Conservation (phyloP, 2,888 invertebrate species). For the Belgica antarctica region DNA sequence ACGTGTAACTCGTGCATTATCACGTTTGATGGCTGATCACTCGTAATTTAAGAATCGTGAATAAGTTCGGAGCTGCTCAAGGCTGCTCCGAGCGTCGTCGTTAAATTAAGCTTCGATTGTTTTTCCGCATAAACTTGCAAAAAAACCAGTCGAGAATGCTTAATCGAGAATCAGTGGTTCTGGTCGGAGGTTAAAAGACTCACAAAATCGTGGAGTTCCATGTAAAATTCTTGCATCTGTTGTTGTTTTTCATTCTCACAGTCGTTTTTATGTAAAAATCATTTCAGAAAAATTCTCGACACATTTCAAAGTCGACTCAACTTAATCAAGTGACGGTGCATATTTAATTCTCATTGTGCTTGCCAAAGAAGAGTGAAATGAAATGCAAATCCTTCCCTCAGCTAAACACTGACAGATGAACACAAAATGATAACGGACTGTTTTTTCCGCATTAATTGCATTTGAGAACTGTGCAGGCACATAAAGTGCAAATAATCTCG, state of each 20-base stretch:
- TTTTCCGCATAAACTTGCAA: not conserved
- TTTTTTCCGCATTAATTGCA: no score
- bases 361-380: not conserved
- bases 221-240: not conserved
- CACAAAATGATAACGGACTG: conserved; percentile 6
- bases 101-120: not conserved
- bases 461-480: not conserved
- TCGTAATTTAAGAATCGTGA: no score
- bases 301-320: conserved; percentile 17
- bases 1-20: not conserved
- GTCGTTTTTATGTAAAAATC: not conserved
- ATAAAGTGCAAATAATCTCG: not conserved
- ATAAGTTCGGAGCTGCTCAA: no score
- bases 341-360: conserved; percentile 12
- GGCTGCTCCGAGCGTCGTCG: no score
- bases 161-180: not conserved
- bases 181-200: not conserved
- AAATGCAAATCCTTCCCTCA: not conserved
- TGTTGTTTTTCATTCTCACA: conserved; percentile 21
- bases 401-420: not conserved
- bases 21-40: no score
- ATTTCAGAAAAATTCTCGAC: not conserved
- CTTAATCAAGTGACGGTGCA: conserved; percentile 18
- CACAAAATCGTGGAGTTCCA: not conserved
- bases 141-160: not conserved